A percentile compares a stretch with the other conserved stretches of the same genome.
phyloP scores from a whole-genome alignment of 2,888 invertebrate genomes.

The Lasioglossum vierecki region DNA sequence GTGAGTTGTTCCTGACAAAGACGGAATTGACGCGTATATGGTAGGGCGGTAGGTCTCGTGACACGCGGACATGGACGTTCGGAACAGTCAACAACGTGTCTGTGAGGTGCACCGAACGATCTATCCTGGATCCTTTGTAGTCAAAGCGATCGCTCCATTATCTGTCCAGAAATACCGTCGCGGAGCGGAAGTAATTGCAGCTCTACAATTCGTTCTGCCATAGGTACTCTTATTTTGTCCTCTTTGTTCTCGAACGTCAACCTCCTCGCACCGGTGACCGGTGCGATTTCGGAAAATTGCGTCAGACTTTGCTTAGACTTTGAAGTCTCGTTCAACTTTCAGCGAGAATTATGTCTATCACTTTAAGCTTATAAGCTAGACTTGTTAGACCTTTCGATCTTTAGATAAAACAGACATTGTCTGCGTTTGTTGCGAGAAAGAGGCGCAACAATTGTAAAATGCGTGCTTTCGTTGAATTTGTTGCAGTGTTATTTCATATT shows the following conservation, averaged over 20 bases:
- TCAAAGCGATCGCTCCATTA: slow-evolving; percentile 33
- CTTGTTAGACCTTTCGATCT: too few relatives aligned
- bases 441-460: not conserved
- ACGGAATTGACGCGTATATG: slow-evolving; percentile 33
- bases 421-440: too few relatives aligned
- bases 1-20: slow-evolving; percentile 29
- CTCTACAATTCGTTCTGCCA: slow-evolving; percentile 1
- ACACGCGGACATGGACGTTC: slow-evolving; percentile 2
- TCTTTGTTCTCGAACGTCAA: not conserved
- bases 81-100: slow-evolving; percentile 19
- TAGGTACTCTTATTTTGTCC: not conserved
- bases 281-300: not conserved
- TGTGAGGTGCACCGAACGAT: slow-evolving; percentile 25
- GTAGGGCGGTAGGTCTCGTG: slow-evolving; percentile 4
- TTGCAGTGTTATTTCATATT: not conserved
- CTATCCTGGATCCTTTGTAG: slow-evolving; percentile 45
- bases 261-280: not conserved
- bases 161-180: slow-evolving; percentile 16
- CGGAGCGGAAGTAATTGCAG: slow-evolving; percentile 49
- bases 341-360: not conserved
- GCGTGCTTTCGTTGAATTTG: not conserved
- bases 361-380: too few relatives aligned
- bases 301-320: not conserved
- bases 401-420: too few relatives aligned
- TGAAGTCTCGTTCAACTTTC: not conserved